Evolutionary conservation across 2,888 invertebrate species (phyloP).

Genomic region (Nowickia ferox): DNA sequence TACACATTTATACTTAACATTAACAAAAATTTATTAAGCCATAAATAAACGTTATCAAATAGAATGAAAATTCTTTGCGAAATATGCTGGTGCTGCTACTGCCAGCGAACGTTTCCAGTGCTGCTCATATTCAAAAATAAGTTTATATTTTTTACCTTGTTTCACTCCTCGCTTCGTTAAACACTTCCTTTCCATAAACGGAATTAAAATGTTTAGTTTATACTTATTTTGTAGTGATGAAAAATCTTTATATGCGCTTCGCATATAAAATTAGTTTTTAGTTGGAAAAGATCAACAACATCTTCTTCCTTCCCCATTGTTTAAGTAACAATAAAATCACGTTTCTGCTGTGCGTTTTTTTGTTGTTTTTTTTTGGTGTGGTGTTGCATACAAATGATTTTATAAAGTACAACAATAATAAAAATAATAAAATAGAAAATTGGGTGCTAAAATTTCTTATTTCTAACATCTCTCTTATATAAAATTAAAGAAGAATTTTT

Average conservation of each 20-base stretch:
- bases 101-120: not conserved
- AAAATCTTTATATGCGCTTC: slow-evolving; percentile 44
- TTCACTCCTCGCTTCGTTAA: not conserved
- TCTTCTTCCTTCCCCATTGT: slow-evolving; percentile 8
- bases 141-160: not conserved
- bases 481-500: not conserved
- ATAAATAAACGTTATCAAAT: too few relatives aligned
- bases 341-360: not conserved
- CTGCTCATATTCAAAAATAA: not conserved
- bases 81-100: not conserved
- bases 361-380: not conserved
- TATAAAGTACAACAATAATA: slow-evolving; percentile 1
- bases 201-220: slow-evolving; percentile 6
- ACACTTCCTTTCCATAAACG: slow-evolving; percentile 31
- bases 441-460: slow-evolving; percentile 13
- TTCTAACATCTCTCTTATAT: slow-evolving; percentile 23
- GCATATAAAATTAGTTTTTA: slow-evolving; percentile 51
- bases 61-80: too few relatives aligned
- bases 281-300: slow-evolving; percentile 15
- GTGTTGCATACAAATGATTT: slow-evolving; percentile 32
- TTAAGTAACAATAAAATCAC: slow-evolving; percentile 13
- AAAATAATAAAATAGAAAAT: not conserved
- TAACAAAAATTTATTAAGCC: too few relatives aligned
- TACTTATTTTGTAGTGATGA: slow-evolving; percentile 46
- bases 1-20: too few relatives aligned